Evolutionary conservation across 2,888 invertebrate species (phyloP).

Genomic region (Chrysomela aeneicollis): DNA sequence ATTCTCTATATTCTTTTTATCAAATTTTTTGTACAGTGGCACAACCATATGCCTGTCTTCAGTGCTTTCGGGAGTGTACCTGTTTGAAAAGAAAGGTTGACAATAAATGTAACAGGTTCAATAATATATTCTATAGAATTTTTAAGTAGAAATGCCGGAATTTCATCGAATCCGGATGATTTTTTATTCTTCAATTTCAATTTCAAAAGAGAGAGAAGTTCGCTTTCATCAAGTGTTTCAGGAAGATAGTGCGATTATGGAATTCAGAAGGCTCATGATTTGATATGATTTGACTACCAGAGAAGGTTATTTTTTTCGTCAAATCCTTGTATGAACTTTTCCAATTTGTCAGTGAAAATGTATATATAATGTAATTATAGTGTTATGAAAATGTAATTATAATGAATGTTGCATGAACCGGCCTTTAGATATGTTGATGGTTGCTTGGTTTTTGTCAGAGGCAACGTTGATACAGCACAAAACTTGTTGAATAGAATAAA

Average conservation of each 20-base stretch:
- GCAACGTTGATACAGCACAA: too few relatives aligned
- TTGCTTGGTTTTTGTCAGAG: too few relatives aligned
- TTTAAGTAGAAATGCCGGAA: constrained; percentile 7
- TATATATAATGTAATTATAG: too few relatives aligned
- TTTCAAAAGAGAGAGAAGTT: not conserved
- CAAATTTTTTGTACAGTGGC: constrained; percentile 11
- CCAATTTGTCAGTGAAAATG: too few relatives aligned
- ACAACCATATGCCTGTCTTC: constrained; percentile 2
- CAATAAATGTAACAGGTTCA: not conserved
- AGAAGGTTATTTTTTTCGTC: too few relatives aligned
- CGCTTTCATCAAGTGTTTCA: not conserved
- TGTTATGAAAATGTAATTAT: too few relatives aligned
- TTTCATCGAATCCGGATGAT: constrained; percentile 13
- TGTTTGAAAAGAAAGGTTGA: constrained; percentile 8
- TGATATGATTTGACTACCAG: too few relatives aligned
- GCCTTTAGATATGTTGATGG: too few relatives aligned
- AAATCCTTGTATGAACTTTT: too few relatives aligned
- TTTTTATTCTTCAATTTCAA: constrained; percentile 11
- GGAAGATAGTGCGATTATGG: not conserved
- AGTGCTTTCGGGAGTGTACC: not conserved
- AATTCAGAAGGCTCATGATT: too few relatives aligned
- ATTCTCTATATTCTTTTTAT: not conserved
- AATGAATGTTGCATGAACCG: too few relatives aligned
- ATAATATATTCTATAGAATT: constrained; percentile 1
- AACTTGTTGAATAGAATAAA: too few relatives aligned